phyloP scores from a whole-genome alignment of 2,888 invertebrate species.

The Himalopsyche tibetana region DNA sequence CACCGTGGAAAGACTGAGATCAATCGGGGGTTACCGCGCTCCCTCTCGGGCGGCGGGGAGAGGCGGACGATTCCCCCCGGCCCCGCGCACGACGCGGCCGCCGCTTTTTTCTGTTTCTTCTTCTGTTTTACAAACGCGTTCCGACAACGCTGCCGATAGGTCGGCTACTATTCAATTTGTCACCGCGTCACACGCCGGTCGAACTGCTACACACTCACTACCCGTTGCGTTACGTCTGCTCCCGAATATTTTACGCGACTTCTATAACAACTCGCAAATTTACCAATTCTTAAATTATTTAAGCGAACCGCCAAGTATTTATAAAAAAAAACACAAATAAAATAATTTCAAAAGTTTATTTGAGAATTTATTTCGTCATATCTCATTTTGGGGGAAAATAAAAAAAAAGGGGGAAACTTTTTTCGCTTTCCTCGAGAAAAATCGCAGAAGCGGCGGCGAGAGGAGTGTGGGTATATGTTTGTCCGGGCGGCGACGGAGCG shows the following conservation, averaged over 20 bases:
- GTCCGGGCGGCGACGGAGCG: slow-evolving; percentile 51
- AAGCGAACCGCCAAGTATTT: background rate
- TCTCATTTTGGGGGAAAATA: background rate
- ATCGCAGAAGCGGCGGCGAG: background rate
- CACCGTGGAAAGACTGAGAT: slow-evolving; percentile 60
- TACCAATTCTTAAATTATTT: background rate
- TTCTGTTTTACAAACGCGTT: slow-evolving; percentile 64
- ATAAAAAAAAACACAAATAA: slow-evolving; percentile 41
- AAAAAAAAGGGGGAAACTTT: slow-evolving; percentile 29
- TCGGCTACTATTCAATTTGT: slow-evolving; percentile 75
- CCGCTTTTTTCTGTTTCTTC: slow-evolving; percentile 68
- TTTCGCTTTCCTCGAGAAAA: slow-evolving; percentile 22
- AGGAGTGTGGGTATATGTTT: slow-evolving; percentile 58
- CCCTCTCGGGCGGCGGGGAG: slow-evolving; percentile 67
- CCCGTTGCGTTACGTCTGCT: slow-evolving; percentile 37
- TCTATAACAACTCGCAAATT: background rate
- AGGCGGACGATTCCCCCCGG: slow-evolving; percentile 74
- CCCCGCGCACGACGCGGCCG: slow-evolving; percentile 72
- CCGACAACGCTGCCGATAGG: slow-evolving; percentile 63
- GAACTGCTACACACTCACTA: slow-evolving; percentile 52
- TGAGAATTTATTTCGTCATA: background rate
- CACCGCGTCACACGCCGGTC: slow-evolving; percentile 72
- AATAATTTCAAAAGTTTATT: slow-evolving; percentile 43
- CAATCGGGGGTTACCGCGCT: slow-evolving; percentile 63
- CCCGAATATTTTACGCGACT: slow-evolving; percentile 5